Base-by-base conservation (phyloP, 1,140 invertebrate species). In the Colletes gigas region DNA sequence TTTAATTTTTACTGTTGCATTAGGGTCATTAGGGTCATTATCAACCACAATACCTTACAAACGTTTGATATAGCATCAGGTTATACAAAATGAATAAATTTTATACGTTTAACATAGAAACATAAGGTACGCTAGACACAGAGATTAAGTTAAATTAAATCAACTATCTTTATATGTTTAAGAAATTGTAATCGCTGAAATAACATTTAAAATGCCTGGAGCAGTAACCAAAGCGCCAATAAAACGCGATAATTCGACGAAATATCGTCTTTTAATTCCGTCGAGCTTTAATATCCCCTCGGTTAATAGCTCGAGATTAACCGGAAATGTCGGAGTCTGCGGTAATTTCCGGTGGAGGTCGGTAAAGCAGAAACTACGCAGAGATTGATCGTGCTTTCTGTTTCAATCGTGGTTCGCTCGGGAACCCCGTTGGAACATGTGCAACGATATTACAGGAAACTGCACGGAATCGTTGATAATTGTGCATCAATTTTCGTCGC, bases 331-430 rank as follows among this genome's bases (percentile, higher is more conserved):
- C n/a, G 78, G 21, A 80, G 70, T 68, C 30, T 81, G 68, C 59
- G 30, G 75, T 63, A 83, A 88, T 88, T 86, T 88, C 83, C 87
- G 80, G 76, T 78, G 39, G 66, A 57, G 67, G 85, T 88, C 87
- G 87, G 85, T 88, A 88, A 88, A 73, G 79, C 70, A 85, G 87
- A 77, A 47, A 85, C 14, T 73, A 39, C 70, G 12, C 0, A 8
- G 52, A 30, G 50, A 79, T 85, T 72, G 83, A 85, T 79, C 60
- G 65, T 41, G 59, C 59, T 70, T 62, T 79, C 70, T 55, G 68
- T 67, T 76, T 59, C 12, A 68, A 76, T 75, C 55, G 72, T 44
- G 84, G 84, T 78, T 41, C 50, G 30, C n/a, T 30, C 30, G 52
- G 55, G 73, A 81, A 83, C 55, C 70, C 73, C 55, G 74, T 63